Base-by-base conservation (phyloP, 1,140 invertebrate genomes). In the roundworm (Caenorhabditis elegans) region DNA sequence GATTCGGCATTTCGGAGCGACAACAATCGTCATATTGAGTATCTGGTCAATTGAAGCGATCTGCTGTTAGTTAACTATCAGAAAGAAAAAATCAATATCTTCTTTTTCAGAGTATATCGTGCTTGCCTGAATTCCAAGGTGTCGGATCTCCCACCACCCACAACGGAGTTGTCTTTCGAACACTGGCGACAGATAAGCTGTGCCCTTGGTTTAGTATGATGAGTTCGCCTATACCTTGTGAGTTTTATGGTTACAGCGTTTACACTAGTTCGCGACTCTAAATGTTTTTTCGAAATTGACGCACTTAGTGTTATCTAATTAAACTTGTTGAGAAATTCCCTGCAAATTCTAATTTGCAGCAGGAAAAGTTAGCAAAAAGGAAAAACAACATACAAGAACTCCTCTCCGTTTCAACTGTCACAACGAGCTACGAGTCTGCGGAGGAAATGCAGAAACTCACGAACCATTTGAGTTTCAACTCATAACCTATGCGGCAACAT, bases 11-110 rank as follows among this genome's bases (percentile, higher is more conserved):
- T 81, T 31, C 34, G 76, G 28, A 47, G 34, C 13, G 65, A 81
- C 34, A 28, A 70, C 6, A 76, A 81, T 22, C 22, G 65, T 24
- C 80, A 81, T 15, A 39, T 81, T 31, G 26, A 81, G 8, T 81
- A 34, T 31, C 34, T 70, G 31, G 43, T 65, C 60, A 81, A 81
- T 48, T 22, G 53, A 31, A n/a, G 6, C 8, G 17, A 76, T 34
- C 13, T 76, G 0, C 5, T 81, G 80, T 81, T 26, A 53, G 53
- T 31, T 49, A 39, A n/a, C n/a, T n/a, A n/a, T n/a, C n/a, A n/a
- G n/a, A n/a, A n/a, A n/a, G 22, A 4, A 5, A 24, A 0, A 17
- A 55, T n/a, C 48, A 5, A 2, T n/a, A 6, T 55, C 1, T 13
- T 10, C 0, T 26, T 36, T 80, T 81, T 24, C 28, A 76, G 79